phyloP scores from a whole-genome alignment of 1,140 invertebrate species.

The Hestina assimilis region DNA sequence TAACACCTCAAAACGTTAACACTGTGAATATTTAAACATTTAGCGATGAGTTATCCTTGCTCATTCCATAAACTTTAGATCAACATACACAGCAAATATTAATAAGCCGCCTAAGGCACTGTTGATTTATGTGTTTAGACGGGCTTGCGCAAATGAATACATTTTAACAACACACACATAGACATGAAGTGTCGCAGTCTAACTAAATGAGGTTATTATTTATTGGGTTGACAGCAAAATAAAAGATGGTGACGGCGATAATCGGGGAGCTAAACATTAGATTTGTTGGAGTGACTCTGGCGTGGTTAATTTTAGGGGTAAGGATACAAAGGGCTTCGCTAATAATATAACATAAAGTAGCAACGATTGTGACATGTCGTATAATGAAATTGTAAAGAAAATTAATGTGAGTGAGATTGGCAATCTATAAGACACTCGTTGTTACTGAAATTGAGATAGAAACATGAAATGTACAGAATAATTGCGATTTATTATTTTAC shows the following conservation, averaged over 20 bases:
- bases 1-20: too few species aligned
- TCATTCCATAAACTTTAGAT: slow-evolving; percentile 40
- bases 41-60: neutral
- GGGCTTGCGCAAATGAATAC: slow-evolving; percentile 59
- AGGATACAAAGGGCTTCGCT: neutral
- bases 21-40: too few species aligned
- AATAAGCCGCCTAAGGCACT: slow-evolving; percentile 67
- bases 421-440: too few species aligned
- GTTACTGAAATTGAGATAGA: too few species aligned
- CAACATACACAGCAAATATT: slow-evolving; percentile 55
- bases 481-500: too few species aligned
- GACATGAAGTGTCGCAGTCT: slow-evolving; percentile 37
- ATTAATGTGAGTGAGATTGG: neutral
- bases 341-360: neutral
- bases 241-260: slow-evolving; percentile 23
- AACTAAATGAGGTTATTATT: slow-evolving; percentile 50
- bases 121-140: slow-evolving; percentile 70
- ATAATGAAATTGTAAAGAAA: neutral
- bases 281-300: slow-evolving; percentile 7
- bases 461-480: too few species aligned
- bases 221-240: slow-evolving; percentile 29
- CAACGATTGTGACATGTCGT: neutral
- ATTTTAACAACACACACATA: slow-evolving; percentile 60
- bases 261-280: slow-evolving; percentile 17
- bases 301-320: slow-evolving; percentile 9